These are phyloP conservation scores for Lerema accius DNA, from an alignment of 1,140 invertebrate genomes.

Conservation along the genomic window DNA sequence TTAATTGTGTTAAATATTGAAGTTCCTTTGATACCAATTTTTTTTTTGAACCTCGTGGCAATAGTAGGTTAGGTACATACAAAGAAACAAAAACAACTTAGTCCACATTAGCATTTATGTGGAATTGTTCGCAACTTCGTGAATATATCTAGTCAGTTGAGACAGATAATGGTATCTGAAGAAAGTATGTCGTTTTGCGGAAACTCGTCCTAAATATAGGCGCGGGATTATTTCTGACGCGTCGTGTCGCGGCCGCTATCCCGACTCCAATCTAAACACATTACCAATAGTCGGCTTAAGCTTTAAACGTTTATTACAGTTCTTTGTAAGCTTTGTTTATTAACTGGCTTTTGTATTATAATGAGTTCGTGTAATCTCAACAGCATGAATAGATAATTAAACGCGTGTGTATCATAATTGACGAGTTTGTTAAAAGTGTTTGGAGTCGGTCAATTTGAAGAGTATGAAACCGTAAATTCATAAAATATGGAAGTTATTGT, in stretches of 20 bases:
- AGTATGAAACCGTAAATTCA: neutral
- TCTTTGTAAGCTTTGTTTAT: slow-evolving; percentile 44
- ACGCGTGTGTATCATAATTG: neutral
- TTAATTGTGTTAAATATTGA: too few relatives aligned
- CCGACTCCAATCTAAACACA: slow-evolving; percentile 67
- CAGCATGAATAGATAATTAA: too few relatives aligned
- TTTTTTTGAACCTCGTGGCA: too few relatives aligned
- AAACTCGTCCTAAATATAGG: slow-evolving; percentile 74
- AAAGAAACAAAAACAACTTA: too few relatives aligned
- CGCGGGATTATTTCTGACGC: slow-evolving; percentile 72
- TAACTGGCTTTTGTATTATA: slow-evolving; percentile 4
- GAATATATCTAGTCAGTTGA: slow-evolving; percentile 19
- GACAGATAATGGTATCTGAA: slow-evolving; percentile 42
- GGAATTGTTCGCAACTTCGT: slow-evolving; percentile 24
- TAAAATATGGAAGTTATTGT: slow-evolving; percentile 29
- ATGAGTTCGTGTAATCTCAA: slow-evolving; percentile 9
- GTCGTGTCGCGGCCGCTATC: slow-evolving; percentile 61
- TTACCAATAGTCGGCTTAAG: slow-evolving; percentile 55
- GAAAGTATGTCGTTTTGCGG: slow-evolving; percentile 75
- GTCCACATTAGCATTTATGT: slow-evolving; percentile 19
- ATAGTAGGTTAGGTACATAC: too few relatives aligned
- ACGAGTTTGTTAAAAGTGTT: neutral
- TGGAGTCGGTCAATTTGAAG: neutral
- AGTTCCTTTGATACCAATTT: too few relatives aligned
- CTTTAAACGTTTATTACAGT: slow-evolving; percentile 58